Conservation (phyloP, 2,797 vertebrate species). For the Eulemur coronatus region DNA sequence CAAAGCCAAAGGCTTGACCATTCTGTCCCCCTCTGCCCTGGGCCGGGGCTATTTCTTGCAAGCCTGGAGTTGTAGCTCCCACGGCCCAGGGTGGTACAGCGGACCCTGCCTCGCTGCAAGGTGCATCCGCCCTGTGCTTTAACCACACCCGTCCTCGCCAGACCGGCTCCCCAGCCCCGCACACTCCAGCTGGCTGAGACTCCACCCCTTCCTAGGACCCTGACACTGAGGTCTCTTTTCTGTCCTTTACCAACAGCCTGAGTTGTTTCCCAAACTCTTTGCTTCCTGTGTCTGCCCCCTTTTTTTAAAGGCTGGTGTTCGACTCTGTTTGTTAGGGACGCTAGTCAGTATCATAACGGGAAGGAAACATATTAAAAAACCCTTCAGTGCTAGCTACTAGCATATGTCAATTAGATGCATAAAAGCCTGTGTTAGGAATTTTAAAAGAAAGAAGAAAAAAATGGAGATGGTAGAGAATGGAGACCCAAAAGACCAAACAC, state of each 20-base stretch:
- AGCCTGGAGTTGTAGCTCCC: not conserved
- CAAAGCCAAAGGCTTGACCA: not conserved
- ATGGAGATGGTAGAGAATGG: not conserved
- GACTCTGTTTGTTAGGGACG: not conserved
- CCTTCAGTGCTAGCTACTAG: not conserved
- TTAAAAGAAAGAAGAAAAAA: not conserved
- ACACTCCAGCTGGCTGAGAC: too few relatives aligned
- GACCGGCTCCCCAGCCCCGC: not conserved
- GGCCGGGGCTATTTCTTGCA: not conserved
- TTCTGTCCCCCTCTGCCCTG: not conserved
- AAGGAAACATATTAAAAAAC: not conserved
- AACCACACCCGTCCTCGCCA: not conserved
- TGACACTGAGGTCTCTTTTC: not conserved
- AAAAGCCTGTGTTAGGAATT: not conserved
- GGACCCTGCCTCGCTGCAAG: not conserved
- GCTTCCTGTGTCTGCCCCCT: not conserved
- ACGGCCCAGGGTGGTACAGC: not conserved
- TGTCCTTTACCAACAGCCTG: not conserved
- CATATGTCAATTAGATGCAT: conserved; percentile 43
- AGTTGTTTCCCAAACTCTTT: not conserved
- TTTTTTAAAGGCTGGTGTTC: not conserved
- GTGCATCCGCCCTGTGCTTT: not conserved
- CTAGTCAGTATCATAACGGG: not conserved
- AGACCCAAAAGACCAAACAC: not conserved
- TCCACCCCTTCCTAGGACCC: not conserved